Evolutionary conservation across 1,140 invertebrate species (phyloP).

Genomic region (Phymastichus coffea): DNA sequence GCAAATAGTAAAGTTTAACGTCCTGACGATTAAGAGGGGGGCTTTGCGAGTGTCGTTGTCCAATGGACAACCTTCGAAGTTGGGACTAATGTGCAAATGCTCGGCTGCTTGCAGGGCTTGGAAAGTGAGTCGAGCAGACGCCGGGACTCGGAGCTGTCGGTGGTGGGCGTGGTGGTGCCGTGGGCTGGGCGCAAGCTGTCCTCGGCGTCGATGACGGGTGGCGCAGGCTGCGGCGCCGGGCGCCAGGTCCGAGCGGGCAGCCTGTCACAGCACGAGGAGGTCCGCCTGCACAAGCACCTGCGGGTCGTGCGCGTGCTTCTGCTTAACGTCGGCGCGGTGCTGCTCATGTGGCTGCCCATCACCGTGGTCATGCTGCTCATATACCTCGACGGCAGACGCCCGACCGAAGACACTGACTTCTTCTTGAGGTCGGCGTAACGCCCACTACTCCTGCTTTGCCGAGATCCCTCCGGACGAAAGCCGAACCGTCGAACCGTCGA

Average conservation of each 20-base stretch:
- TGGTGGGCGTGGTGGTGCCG: conserved; percentile 53
- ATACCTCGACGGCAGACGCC: conserved; percentile 59
- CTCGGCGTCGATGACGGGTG: conserved; percentile 37
- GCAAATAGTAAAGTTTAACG: too few relatives aligned
- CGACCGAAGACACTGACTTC: conserved; percentile 55
- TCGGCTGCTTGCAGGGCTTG: conserved; percentile 22
- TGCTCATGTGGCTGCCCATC: conserved; percentile 65
- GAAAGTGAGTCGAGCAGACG: conserved; percentile 34
- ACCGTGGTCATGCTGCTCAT: conserved; percentile 60
- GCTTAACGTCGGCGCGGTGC: conserved; percentile 61
- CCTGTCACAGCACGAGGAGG: conserved; percentile 57
- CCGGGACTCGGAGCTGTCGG: conserved; percentile 56
- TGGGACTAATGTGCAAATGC: too few relatives aligned
- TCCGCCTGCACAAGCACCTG: conserved; percentile 60
- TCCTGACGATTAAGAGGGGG: too few relatives aligned
- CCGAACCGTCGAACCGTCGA: too few relatives aligned
- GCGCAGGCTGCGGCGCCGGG: conserved; percentile 9
- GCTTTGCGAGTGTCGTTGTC: too few relatives aligned
- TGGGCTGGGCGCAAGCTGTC: conserved; percentile 55
- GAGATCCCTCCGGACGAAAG: too few relatives aligned
- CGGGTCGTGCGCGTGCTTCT: conserved; percentile 59
- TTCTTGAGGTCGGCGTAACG: conserved; percentile 46
- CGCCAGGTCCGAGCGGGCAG: conserved; percentile 50
- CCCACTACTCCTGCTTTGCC: too few relatives aligned
- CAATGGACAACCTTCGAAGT: too few relatives aligned